Evolutionary conservation across 2,113 vertebrate genomes (phyloP).

Genomic region (Triplophysa rosa): DNA sequence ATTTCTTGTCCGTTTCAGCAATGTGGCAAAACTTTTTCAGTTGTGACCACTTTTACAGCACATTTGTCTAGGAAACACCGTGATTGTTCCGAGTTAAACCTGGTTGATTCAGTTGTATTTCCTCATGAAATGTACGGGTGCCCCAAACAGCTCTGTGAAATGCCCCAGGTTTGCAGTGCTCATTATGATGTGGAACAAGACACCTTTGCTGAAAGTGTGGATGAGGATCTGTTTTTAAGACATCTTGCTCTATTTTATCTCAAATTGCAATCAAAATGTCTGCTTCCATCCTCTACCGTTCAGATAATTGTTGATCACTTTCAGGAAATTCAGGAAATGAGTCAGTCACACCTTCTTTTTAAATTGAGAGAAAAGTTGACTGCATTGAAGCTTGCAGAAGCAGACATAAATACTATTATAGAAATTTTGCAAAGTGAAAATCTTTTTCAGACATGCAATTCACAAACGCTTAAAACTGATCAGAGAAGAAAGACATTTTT

Average conservation of each 20-base stretch:
- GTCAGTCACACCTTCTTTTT: not conserved
- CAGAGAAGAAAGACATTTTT: constrained; percentile 6
- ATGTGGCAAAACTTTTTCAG: constrained; percentile 34
- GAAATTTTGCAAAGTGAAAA: not conserved
- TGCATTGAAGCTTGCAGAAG: not conserved
- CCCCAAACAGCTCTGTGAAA: constrained; percentile 4
- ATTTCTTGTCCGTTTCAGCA: constrained; percentile 39
- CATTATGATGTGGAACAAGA: constrained; percentile 11
- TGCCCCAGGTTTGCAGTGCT: constrained; percentile 13
- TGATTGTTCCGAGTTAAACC: constrained; percentile 36
- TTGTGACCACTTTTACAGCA: constrained; percentile 38
- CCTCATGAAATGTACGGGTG: not conserved
- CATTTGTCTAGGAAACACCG: constrained; percentile 45
- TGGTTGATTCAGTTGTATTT: constrained; percentile 35
- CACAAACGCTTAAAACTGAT: constrained; percentile 1
- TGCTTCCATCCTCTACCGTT: constrained; percentile 5
- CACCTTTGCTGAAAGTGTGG: not conserved
- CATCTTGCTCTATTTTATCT: constrained; percentile 40
- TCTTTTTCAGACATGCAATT: not conserved
- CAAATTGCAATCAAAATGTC: constrained; percentile 16
- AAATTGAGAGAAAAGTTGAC: not conserved
- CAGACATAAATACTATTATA: not conserved
- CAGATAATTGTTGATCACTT: not conserved
- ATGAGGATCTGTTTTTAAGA: constrained; percentile 16
- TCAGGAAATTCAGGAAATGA: constrained; percentile 5